Evolutionary conservation across 2,888 invertebrate species (phyloP).

Genomic region (Calliscelio sp.): DNA sequence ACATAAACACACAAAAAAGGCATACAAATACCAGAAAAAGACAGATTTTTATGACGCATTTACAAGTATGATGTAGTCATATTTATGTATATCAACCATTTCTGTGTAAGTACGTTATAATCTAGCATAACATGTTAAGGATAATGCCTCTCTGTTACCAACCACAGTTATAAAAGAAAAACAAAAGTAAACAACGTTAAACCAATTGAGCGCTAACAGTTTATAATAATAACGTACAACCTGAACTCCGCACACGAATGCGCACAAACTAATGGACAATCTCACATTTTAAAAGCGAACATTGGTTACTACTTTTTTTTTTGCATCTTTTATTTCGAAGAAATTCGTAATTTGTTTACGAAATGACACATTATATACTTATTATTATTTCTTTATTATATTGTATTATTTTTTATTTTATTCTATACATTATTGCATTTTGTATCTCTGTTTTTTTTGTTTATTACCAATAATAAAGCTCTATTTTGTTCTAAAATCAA

Average conservation of each 20-base stretch:
- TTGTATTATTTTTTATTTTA: too few species aligned
- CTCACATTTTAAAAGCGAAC: not conserved
- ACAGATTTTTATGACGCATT: constrained; percentile 83
- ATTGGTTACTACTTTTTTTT: not conserved
- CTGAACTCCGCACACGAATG: constrained; percentile 34
- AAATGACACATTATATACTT: too few species aligned
- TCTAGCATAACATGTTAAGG: constrained; percentile 82
- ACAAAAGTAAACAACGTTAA: constrained; percentile 63
- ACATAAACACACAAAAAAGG: constrained; percentile 62
- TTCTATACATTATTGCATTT: too few species aligned
- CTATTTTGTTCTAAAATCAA: not conserved
- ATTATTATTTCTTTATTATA: too few species aligned
- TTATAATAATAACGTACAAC: constrained; percentile 14
- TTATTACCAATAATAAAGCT: too few species aligned
- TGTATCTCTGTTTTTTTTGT: too few species aligned
- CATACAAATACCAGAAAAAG: not conserved
- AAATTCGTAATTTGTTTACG: too few species aligned
- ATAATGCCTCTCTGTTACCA: constrained; percentile 79
- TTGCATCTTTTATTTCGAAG: not conserved
- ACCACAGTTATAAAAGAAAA: constrained; percentile 65
- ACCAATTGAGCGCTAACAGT: constrained; percentile 60
- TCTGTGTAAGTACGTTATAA: constrained; percentile 85
- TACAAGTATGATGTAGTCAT: constrained; percentile 83
- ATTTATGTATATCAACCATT: constrained; percentile 85
- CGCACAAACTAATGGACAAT: constrained; percentile 51